Evolutionary conservation across 2,113 vertebrate genomes (phyloP), one percentile per base, ranked within the genome.

Genomic region (Taurulus bubalis): DNA sequence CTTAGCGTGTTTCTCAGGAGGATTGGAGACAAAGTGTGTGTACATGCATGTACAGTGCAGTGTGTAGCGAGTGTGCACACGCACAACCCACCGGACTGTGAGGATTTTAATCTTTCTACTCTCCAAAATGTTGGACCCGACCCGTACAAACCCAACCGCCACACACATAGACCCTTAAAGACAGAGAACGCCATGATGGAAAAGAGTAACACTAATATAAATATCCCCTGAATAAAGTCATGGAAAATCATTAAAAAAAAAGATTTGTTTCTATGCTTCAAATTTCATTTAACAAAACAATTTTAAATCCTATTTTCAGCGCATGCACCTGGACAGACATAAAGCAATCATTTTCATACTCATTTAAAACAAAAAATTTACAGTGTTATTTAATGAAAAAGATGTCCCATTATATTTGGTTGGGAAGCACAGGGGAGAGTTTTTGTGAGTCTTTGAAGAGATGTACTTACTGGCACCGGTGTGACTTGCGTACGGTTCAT

Each of bases 1-100:
- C 45, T 79, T 47, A 26, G 74, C 34, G 77, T 71, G 73, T 84
- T 85, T 75, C 87, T 84, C 85, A 16, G 71, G 74, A 59, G 89
- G 51, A 1, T 63, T 58, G 53, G 24, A 86, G 42, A 75, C 59
- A 67, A 68, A 80, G 79, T 83, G 79, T 80, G 84, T 78, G 78
- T 83, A 64, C 66, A 79, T 75, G 53, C 45, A 73, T 77, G 73
- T 85, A 42, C 3, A 2, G 59, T 38, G n/a, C 66, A 51, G 36
- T 34, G 62, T 72, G 66, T n/a, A 55, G 14, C 26, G 36, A 47
- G 36, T 59, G n/a, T 56, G 68, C 55, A 20, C 30, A 6, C 6
- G 14, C 24, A 6, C 4, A 8, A 63, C 75, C 67, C 58, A 3
- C 28, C 2, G 45, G 42, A 58, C 51, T 16, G 34, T 28, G 36